These are phyloP conservation scores for Epinephelus moara DNA, from an alignment of 2,113 vertebrate genomes.

Conservation along the genomic window DNA sequence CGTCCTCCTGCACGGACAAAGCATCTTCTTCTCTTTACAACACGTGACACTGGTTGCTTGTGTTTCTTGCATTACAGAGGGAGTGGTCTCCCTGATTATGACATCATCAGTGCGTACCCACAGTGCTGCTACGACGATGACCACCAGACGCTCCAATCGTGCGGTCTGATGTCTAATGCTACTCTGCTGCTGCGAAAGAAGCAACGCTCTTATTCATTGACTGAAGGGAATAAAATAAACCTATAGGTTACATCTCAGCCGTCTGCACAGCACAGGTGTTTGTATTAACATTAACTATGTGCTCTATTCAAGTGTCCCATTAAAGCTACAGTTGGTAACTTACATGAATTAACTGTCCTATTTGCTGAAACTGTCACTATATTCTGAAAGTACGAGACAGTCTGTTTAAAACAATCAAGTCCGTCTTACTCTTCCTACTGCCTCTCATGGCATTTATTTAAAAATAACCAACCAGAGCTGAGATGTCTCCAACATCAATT, in stretches of 20 bases:
- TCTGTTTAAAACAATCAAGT: too few species aligned
- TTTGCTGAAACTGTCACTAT: too few species aligned
- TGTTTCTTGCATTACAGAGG: slow-evolving; percentile 77
- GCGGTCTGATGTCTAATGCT: slow-evolving; percentile 84
- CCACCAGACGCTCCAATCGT: slow-evolving; percentile 83
- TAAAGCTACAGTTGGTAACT: too few species aligned
- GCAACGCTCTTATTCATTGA: background rate
- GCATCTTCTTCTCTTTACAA: background rate
- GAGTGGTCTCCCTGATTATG: slow-evolving; percentile 74
- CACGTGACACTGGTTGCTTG: background rate
- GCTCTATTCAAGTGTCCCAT: background rate
- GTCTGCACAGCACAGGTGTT: background rate
- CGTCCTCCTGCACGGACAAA: background rate
- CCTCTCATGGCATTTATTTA: too few species aligned
- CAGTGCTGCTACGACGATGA: slow-evolving; percentile 81
- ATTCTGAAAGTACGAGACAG: too few species aligned
- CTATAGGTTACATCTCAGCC: background rate
- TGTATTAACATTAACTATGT: background rate
- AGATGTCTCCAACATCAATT: too few species aligned
- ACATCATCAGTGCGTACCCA: slow-evolving; percentile 91
- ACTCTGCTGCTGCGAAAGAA: slow-evolving; percentile 83
- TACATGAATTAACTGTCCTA: too few species aligned
- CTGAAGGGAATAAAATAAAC: background rate
- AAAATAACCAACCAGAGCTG: too few species aligned
- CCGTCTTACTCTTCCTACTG: too few species aligned